Conservation (phyloP, 2,797 vertebrate genomes). For the Gadopsis bispinosus region DNA sequence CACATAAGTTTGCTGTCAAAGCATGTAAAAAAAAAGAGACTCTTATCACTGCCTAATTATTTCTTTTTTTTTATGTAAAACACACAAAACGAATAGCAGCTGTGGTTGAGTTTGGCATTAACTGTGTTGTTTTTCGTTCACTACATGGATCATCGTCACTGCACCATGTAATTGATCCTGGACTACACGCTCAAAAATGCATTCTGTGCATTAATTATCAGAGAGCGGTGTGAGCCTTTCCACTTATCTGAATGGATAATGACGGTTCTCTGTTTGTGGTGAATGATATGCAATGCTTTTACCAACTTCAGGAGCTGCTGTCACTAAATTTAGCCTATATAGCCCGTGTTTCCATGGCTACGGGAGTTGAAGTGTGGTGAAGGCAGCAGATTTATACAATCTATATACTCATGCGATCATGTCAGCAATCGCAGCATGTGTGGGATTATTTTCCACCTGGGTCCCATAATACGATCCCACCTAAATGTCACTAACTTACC, state of each 20-base stretch:
- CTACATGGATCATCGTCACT: constrained; percentile 5
- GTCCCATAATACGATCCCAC: constrained; percentile 8
- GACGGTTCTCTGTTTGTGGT: constrained; percentile 42
- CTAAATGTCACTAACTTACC: constrained; percentile 25
- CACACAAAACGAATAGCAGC: neutral
- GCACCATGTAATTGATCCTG: constrained; percentile 35
- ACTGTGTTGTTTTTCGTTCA: constrained; percentile 11
- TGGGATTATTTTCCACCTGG: constrained; percentile 33
- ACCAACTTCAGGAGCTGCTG: constrained; percentile 74
- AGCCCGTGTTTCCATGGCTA: constrained; percentile 80
- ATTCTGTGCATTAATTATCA: constrained; percentile 47
- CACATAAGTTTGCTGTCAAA: neutral
- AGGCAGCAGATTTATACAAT: constrained; percentile 64
- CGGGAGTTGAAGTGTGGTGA: constrained; percentile 52
- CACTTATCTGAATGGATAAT: constrained; percentile 52
- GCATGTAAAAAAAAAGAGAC: neutral
- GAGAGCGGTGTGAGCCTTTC: constrained; percentile 14
- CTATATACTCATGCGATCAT: constrained; percentile 46
- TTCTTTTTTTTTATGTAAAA: neutral
- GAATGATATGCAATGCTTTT: constrained; percentile 59
- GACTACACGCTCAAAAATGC: constrained; percentile 44
- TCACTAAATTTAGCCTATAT: constrained; percentile 77
- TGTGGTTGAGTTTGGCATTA: constrained; percentile 4
- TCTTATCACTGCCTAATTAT: neutral
- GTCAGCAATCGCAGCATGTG: constrained; percentile 36